phyloP scores from a whole-genome alignment of 2,888 invertebrate species.

The Abrostola tripartita region DNA sequence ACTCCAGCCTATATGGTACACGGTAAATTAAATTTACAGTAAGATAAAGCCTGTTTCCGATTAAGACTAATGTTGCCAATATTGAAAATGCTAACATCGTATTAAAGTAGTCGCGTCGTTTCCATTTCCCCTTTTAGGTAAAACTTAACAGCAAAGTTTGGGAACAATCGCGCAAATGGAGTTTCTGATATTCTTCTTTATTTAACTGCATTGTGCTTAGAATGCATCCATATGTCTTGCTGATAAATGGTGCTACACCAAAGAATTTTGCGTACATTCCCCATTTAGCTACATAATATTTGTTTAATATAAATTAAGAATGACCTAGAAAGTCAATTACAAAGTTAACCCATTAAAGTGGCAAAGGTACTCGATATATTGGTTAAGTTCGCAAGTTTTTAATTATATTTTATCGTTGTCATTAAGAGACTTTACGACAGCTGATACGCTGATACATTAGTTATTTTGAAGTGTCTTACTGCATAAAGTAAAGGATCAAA shows the following conservation, averaged over 20 bases:
- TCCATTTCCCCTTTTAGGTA: constrained; percentile 15
- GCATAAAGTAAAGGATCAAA: constrained; percentile 23
- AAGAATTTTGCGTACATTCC: not conserved
- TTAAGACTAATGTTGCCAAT: constrained; percentile 3
- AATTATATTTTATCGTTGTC: constrained; percentile 29
- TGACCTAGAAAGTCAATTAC: constrained; percentile 35
- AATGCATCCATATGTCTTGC: constrained; percentile 9
- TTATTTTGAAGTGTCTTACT: constrained; percentile 16
- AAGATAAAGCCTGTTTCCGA: not conserved
- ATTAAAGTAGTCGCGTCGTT: constrained; percentile 9
- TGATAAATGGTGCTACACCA: constrained; percentile 14
- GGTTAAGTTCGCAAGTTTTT: constrained; percentile 24
- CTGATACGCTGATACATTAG: constrained; percentile 23
- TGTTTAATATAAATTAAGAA: constrained; percentile 33
- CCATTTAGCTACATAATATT: constrained; percentile 6
- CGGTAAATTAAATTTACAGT: not conserved
- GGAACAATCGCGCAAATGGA: constrained; percentile 35
- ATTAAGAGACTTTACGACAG: constrained; percentile 16
- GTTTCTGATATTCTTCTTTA: constrained; percentile 26
- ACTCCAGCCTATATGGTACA: not conserved
- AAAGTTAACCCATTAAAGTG: constrained; percentile 25
- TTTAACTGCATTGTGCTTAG: constrained; percentile 14
- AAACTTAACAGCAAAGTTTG: constrained; percentile 36
- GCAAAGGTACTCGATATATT: constrained; percentile 30
- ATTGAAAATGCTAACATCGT: constrained; percentile 5